These are phyloP conservation scores for Geotrupes spiniger DNA, from an alignment of 2,888 invertebrate genomes.

Conservation along the genomic window DNA sequence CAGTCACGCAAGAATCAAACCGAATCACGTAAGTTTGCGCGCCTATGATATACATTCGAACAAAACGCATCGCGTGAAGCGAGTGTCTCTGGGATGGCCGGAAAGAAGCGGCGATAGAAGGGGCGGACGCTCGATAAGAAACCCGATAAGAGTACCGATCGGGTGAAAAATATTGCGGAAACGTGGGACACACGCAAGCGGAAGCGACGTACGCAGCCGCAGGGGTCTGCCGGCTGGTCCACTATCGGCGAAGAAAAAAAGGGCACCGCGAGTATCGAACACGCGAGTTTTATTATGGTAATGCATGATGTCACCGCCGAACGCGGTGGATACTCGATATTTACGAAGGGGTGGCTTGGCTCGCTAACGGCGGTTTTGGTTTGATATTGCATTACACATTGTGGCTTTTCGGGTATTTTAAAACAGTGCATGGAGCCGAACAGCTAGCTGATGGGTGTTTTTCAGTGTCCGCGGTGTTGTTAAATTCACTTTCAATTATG, in stretches of 20 bases:
- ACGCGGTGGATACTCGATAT: conserved; percentile 29
- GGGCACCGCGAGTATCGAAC: conserved; percentile 26
- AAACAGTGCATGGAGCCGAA: no score
- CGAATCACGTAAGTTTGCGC: conserved; percentile 24
- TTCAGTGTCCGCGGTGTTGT: no score
- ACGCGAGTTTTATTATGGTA: conserved; percentile 32
- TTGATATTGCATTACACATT: conserved; percentile 18
- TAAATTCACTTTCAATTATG: no score
- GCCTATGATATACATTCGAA: conserved; percentile 18
- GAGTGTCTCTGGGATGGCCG: conserved; percentile 39
- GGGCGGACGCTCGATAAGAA: conserved; percentile 41
- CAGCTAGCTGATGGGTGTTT: no score
- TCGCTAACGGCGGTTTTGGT: conserved; percentile 24
- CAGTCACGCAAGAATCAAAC: conserved; percentile 24
- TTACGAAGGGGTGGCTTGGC: conserved; percentile 27
- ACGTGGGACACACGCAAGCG: conserved; percentile 46
- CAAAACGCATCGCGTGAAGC: conserved; percentile 24
- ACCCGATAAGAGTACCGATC: conserved; percentile 40
- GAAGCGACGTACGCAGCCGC: conserved; percentile 30
- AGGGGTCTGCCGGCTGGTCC: conserved; percentile 21
- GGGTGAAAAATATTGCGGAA: conserved; percentile 47
- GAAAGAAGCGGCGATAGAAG: conserved; percentile 42
- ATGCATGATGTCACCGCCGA: conserved; percentile 31
- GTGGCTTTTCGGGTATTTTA: conserved; percentile 13
- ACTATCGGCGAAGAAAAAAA: conserved; percentile 17